phyloP scores from a whole-genome alignment of 2,888 invertebrate genomes.

The Spialia ferax region DNA sequence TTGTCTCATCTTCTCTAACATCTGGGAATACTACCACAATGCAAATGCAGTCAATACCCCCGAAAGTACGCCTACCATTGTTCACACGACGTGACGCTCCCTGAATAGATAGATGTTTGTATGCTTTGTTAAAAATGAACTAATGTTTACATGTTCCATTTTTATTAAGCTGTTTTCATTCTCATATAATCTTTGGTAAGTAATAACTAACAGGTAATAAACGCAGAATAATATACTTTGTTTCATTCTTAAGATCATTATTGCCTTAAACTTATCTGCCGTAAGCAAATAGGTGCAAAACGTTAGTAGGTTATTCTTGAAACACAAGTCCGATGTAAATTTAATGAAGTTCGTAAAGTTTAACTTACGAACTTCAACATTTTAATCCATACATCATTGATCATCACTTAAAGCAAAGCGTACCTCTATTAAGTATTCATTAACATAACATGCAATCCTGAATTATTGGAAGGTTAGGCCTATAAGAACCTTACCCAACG shows the following conservation, averaged over 20 bases:
- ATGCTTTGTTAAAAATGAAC: slow-evolving; percentile 15
- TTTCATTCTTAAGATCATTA: background rate
- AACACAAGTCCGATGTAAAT: too few relatives aligned
- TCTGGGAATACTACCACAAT: slow-evolving; percentile 48
- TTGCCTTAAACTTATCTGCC: background rate
- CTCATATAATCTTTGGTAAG: background rate
- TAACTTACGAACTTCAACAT: too few relatives aligned
- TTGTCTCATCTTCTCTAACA: slow-evolving; percentile 59
- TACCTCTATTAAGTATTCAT: too few relatives aligned
- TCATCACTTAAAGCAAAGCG: too few relatives aligned
- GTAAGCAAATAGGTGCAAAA: too few relatives aligned
- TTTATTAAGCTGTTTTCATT: slow-evolving; percentile 15
- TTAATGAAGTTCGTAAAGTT: too few relatives aligned
- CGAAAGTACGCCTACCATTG: slow-evolving; percentile 52
- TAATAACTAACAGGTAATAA: background rate
- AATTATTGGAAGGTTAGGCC: too few relatives aligned
- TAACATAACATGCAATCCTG: too few relatives aligned
- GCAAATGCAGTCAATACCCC: slow-evolving; percentile 61
- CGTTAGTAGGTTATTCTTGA: too few relatives aligned
- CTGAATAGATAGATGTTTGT: slow-evolving; percentile 21
- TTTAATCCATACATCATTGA: too few relatives aligned
- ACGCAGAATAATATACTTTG: background rate
- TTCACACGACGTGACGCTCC: slow-evolving; percentile 42
- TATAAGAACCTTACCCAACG: too few relatives aligned
- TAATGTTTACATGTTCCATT: background rate